phyloP scores from a whole-genome alignment of 2,113 vertebrate species.

The Sorex araneus region DNA sequence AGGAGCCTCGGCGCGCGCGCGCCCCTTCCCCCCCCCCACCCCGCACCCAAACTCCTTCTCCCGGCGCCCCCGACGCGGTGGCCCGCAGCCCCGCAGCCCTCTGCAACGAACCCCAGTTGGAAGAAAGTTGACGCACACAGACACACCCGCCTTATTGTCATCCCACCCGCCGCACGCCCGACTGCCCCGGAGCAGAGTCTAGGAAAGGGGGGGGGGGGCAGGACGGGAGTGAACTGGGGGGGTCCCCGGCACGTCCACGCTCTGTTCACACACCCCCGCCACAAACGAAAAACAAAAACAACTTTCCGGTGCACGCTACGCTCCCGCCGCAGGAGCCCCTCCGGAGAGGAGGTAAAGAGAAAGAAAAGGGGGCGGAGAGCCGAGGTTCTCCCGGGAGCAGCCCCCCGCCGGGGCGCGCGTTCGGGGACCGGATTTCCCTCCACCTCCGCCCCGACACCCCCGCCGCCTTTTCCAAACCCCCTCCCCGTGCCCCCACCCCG shows the following conservation, averaged over 20 bases:
- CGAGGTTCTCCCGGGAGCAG: background rate
- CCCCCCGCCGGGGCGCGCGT: slow-evolving; percentile 43
- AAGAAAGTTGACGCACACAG: background rate
- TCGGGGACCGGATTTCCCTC: background rate
- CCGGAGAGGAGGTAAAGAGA: background rate
- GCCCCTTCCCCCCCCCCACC: background rate
- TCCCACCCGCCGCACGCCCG: background rate
- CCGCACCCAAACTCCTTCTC: no score
- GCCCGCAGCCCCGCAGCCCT: background rate
- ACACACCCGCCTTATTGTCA: background rate
- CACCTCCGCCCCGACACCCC: no score
- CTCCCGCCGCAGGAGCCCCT: background rate
- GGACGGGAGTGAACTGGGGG: background rate
- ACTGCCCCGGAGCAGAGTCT: background rate
- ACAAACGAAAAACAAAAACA: background rate
- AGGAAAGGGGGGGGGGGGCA: background rate
- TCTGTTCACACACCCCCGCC: no score
- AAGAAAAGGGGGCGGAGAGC: slow-evolving; percentile 55
- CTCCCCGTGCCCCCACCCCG: slow-evolving; percentile 5
- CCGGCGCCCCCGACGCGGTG: no score
- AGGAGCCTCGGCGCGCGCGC: no score
- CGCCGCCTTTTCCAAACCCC: no score
- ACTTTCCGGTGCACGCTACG: background rate
- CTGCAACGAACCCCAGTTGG: background rate
- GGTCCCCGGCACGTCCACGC: background rate